Conservation (phyloP, 2,888 invertebrate species). For the Eupsilia transversa region DNA sequence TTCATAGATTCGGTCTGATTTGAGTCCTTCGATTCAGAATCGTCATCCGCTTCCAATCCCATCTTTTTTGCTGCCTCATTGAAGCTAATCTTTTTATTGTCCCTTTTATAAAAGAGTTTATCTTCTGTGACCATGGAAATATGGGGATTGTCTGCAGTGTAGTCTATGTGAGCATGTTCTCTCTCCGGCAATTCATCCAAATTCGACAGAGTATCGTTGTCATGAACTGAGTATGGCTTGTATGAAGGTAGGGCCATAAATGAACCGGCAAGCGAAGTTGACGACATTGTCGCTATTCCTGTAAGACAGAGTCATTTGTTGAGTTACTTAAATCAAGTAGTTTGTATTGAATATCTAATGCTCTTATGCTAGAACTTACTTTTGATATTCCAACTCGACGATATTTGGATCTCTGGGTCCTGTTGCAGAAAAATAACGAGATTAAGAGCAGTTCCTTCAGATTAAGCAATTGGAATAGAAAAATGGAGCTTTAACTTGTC, state of each 20-base stretch:
- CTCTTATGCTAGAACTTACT: slow-evolving; percentile 43
- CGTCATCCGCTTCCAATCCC: slow-evolving; percentile 5
- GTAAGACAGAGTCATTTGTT: slow-evolving; percentile 22
- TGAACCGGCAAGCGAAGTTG: slow-evolving; percentile 78
- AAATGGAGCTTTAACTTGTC: neutral
- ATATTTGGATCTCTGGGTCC: slow-evolving; percentile 36
- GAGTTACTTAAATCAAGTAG: neutral
- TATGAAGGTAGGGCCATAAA: slow-evolving; percentile 67
- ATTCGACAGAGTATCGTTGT: slow-evolving; percentile 45
- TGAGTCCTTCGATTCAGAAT: slow-evolving; percentile 18
- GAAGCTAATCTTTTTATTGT: slow-evolving; percentile 51
- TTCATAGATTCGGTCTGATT: neutral
- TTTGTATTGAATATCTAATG: neutral
- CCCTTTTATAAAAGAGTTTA: slow-evolving; percentile 9
- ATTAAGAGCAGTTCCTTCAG: neutral
- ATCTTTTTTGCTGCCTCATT: neutral
- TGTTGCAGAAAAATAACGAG: slow-evolving; percentile 1
- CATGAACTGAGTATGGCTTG: slow-evolving; percentile 72
- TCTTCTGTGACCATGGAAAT: slow-evolving; percentile 43
- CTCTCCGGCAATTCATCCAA: slow-evolving; percentile 65
- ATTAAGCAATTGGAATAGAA: neutral
- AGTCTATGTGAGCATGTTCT: slow-evolving; percentile 67
- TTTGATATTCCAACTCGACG: slow-evolving; percentile 20
- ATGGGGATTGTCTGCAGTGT: slow-evolving; percentile 55
- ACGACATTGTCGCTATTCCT: slow-evolving; percentile 73